Evolutionary conservation across 2,888 invertebrate genomes (phyloP).

Genomic region (Plebejus melissa): DNA sequence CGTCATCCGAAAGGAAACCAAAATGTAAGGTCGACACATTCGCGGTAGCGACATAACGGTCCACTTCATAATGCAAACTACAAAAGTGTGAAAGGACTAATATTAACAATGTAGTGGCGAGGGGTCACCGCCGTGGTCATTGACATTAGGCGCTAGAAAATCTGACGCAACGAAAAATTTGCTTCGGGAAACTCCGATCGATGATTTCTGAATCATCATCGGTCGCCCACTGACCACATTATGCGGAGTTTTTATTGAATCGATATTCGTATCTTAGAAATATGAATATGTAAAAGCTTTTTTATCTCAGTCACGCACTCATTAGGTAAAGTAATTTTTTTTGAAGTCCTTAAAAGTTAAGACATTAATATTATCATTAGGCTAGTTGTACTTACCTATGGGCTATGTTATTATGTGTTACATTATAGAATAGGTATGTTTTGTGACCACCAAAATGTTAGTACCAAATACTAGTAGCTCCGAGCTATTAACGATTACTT

Average conservation of each 20-base stretch:
- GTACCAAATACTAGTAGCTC: background rate
- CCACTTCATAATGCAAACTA: background rate
- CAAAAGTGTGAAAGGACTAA: conserved; percentile 29
- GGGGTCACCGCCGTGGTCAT: conserved; percentile 35
- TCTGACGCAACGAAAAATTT: conserved; percentile 32
- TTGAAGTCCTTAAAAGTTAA: too few relatives aligned
- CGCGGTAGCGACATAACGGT: conserved; percentile 20
- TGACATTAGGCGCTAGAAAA: conserved; percentile 34
- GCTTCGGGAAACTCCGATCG: conserved; percentile 33
- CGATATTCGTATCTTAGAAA: background rate
- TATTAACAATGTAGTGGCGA: conserved; percentile 1
- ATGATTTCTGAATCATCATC: conserved; percentile 31
- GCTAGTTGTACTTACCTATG: too few relatives aligned
- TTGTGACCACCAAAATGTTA: background rate
- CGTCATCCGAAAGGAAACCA: conserved; percentile 57
- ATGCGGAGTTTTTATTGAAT: conserved; percentile 6
- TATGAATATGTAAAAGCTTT: conserved; percentile 18
- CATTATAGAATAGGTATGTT: background rate
- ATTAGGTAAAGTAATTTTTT: background rate
- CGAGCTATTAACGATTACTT: background rate
- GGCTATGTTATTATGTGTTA: too few relatives aligned
- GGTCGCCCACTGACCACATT: conserved; percentile 27
- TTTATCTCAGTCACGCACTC: background rate
- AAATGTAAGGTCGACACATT: conserved; percentile 54
- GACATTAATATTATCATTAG: too few relatives aligned